Evolutionary conservation across 1,140 invertebrate genomes (phyloP), one percentile per base, ranked within the genome.

Genomic region (Brachionus manjavacas): DNA sequence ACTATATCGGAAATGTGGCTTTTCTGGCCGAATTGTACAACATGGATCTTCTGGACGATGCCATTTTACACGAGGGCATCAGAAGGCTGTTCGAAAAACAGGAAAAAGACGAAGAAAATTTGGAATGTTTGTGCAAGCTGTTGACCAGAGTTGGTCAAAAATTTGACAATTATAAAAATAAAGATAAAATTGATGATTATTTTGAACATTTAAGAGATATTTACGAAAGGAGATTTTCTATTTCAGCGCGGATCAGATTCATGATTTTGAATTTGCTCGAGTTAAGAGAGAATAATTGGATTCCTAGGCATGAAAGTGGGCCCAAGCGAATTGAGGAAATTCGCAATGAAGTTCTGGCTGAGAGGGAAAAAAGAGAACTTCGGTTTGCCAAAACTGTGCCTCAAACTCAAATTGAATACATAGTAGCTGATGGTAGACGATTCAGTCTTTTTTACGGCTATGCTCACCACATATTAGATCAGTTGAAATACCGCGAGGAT

Each of bases 201-300:
- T 76, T 76, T 49, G 25, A 46, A 3, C 2, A 46, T 14, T 64
- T 81, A 7, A 81, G 60, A 25, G n/a, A 68, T 25, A 81, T 64
- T 11, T 81, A 43, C 39, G 79, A 81, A 7, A 60, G 16, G 28
- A 35, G 9, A 20, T 41, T 25, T 20, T 68, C 35, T 1, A 39
- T 81, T 25, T 94, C 92, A 83, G 94, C 93, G 16, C 91, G 95
- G 85, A 93, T 96, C n/a, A 91, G 94, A 20, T 97, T 97, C 88
- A 96, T 96, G 94, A 90, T 98, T 25, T 94, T 96, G 91, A 96
- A 98, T 91, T 94, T 97, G 0, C 94, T 97, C 84, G 96, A 98
- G 87, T 90, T 98, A 83, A 92, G 94, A 68, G 90, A 86, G 84
- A 89, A 31, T 12, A 64, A 81, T 16, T 81, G 79, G 79, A 14